phyloP scores from a whole-genome alignment of 2,797 vertebrate species.

The Rhinophrynus dorsalis region DNA sequence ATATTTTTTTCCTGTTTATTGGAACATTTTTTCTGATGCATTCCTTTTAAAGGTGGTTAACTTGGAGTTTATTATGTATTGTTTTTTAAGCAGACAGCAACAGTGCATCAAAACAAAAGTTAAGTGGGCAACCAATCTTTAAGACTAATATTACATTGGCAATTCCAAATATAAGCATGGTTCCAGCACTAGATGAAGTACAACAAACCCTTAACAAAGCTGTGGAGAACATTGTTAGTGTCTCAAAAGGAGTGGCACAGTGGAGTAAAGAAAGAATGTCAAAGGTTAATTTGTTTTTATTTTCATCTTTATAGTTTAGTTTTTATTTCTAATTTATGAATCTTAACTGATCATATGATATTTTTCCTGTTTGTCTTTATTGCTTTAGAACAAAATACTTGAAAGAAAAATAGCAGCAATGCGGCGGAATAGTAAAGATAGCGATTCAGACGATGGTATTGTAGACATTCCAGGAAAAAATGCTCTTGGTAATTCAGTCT shows the following conservation, averaged over 20 bases:
- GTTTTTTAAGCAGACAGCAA: conserved; percentile 63
- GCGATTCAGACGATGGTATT: conserved; percentile 75
- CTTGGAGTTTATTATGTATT: too few relatives aligned
- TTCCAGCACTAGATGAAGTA: conserved; percentile 85
- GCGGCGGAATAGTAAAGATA: conserved; percentile 57
- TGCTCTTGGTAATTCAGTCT: conserved; percentile 73
- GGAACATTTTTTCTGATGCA: too few relatives aligned
- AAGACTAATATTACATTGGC: conserved; percentile 75
- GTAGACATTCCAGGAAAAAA: conserved; percentile 65
- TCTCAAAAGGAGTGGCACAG: conserved; percentile 83
- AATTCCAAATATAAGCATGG: conserved; percentile 83
- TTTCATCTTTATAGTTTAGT: background rate
- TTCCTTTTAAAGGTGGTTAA: too few relatives aligned
- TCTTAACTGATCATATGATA: background rate
- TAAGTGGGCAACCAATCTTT: conserved; percentile 74
- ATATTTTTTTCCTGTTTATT: too few relatives aligned
- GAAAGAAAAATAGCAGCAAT: conserved; percentile 72
- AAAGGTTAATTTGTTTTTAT: conserved; percentile 67
- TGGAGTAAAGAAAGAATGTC: conserved; percentile 86
- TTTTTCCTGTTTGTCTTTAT: background rate
- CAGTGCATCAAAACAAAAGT: conserved; percentile 61
- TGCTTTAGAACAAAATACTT: conserved; percentile 73
- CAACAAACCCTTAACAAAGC: conserved; percentile 84
- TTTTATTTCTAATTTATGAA: background rate
- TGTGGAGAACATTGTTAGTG: conserved; percentile 79